Evolutionary conservation across 1,140 invertebrate species (phyloP), one percentile per base, ranked within the genome.

Genomic region (Platyura marginata): DNA sequence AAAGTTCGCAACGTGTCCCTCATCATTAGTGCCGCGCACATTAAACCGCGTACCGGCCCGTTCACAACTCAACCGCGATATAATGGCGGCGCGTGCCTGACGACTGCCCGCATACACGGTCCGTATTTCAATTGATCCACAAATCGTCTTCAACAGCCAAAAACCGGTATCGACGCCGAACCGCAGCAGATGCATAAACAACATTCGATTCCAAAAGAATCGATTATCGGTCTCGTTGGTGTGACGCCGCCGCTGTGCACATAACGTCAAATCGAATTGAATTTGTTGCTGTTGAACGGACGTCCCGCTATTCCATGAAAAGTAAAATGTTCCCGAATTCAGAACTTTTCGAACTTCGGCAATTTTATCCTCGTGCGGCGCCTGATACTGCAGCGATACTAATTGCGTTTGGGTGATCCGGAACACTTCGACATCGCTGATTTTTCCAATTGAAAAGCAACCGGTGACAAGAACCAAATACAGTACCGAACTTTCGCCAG

Each of bases 1-100:
- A 74, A 98, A 98, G 70, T 99, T 99, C 2, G 96, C 96, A 25
- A 98, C 95, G 69, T 96, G 85, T 0, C 96, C 96, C 62, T 96
- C 89, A 68, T 99, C 95, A 66, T 99, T 97, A 29, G 81, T 87
- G n/a, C 96, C 96, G 50, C 96, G 70, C 1, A 97, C 93, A 68
- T 98, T 97, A 58, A 98, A 98, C 59, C 85, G 74, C 11, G 92
- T 96, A 5, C 92, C 92, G 33, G 90, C 90, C 52, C 95, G 69
- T 67, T 99, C 94, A 65, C 88, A 96, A 61, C 91, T 97, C 3
- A 98, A 70, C 43, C 96, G 69, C 10, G 95, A 98, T 43, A 98
- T 80, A 16, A 99, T 74, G 8, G 88, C 87, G 2, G 92, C 89
- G 54, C 88, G 76, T 5, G 90, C 92, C 65, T 94, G 90, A 45